Conservation (phyloP, 2,797 vertebrate genomes). For the Aphelocoma californica region DNA sequence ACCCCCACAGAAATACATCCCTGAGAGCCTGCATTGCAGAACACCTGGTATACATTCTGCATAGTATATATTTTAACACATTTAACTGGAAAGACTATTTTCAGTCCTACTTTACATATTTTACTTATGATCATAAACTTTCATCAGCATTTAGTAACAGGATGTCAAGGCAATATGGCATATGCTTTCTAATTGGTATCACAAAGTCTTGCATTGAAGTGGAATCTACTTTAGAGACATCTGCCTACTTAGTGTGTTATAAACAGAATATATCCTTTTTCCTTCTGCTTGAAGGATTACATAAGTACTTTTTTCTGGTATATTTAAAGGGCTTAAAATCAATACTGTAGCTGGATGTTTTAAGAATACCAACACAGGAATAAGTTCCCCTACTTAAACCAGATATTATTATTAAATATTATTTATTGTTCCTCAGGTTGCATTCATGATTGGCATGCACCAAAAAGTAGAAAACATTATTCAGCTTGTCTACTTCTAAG, state of each 20-base stretch:
- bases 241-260: slow-evolving; percentile 42
- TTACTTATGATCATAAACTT: slow-evolving; percentile 9
- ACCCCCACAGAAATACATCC: background rate
- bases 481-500: background rate
- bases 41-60: background rate
- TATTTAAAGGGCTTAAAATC: background rate
- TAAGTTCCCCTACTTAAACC: background rate
- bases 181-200: slow-evolving; percentile 26
- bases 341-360: background rate
- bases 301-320: background rate
- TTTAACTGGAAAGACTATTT: slow-evolving; percentile 30
- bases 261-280: slow-evolving; percentile 3
- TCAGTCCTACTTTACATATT: slow-evolving; percentile 24
- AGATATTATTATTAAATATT: background rate
- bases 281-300: background rate
- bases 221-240: slow-evolving; percentile 35
- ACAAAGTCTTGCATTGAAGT: slow-evolving; percentile 26
- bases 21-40: background rate
- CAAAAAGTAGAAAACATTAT: background rate
- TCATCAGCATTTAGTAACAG: slow-evolving; percentile 29
- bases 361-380: background rate
- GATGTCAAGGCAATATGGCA: background rate
- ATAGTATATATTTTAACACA: background rate
- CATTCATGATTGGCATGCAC: background rate
- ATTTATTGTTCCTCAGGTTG: background rate